Base-by-base conservation (phyloP, 1,140 invertebrate genomes). In the Zaprionus lachaisei region DNA sequence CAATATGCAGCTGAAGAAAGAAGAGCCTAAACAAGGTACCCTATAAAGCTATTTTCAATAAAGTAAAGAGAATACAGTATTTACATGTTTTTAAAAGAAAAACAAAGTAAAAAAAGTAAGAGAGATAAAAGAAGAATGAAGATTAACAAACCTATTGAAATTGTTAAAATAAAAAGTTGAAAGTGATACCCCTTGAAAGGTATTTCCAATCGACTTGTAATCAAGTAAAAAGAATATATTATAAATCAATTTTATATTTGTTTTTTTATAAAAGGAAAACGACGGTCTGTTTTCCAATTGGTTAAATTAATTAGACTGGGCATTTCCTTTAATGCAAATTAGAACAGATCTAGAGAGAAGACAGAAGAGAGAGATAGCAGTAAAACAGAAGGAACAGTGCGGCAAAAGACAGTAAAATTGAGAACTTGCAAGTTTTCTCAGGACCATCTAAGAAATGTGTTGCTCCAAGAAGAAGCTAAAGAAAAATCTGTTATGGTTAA, bases 401-500 rank as follows among this genome's bases (percentile, higher is more conserved):
- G 31, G 14, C 9, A 31, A 20, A n/a, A 34, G 34, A 34, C 22
- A 58, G 49, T 55, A 38, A 72, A 65, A 72, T 72, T 56, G 56
- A 51, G 70, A 55, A 73, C 55, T 68, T 73, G 56, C 56, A 34
- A 68, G 64, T 47, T 69, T 67, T 24, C 9, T 15, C 41, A 9
- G n/a, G 17, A 38, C 38, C 54, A 54, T 58, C 51, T 17, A 51
- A 63, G 51, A 58, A 71, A 71, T 51, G 55, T 54, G 61, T 54
- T 44, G 49, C 15, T 65, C 4, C 31, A 58, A 22, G n/a, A 22
- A 34, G 7, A 38, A 47, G 41, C 20, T 51, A 15, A 58, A 28
- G 11, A 68, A 68, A 87, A 83, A 80, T 86, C 73, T 86, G 83
- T 83, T 83, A 86, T 83, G 73, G 73, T 87, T 83, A 87, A 86